These are phyloP conservation scores for Cataglyphis albicans DNA, from an alignment of 2,888 invertebrate species.

Conservation along the genomic window DNA sequence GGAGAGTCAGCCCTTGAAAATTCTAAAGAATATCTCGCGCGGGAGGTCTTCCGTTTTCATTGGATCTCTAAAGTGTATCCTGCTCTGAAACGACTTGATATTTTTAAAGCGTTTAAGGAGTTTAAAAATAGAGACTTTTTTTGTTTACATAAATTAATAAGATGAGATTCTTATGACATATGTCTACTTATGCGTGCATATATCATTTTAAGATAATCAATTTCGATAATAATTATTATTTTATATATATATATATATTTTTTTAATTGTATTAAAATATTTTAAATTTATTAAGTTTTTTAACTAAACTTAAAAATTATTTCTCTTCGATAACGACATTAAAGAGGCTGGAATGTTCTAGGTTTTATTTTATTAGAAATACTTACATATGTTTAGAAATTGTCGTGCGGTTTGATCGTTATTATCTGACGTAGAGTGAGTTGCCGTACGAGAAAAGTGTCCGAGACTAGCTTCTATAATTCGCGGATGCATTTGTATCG, in stretches of 20 bases:
- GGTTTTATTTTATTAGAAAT: slow-evolving; percentile 17
- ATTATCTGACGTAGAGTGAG: slow-evolving; percentile 1
- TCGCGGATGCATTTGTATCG: slow-evolving; percentile 27
- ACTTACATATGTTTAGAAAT: slow-evolving; percentile 27
- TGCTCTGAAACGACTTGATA: slow-evolving; percentile 10
- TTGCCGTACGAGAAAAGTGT: slow-evolving; percentile 44
- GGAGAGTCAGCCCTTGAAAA: slow-evolving; percentile 64
- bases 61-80: slow-evolving; percentile 20
- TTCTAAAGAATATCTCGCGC: slow-evolving; percentile 54
- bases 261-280: background rate
- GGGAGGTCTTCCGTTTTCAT: slow-evolving; percentile 60
- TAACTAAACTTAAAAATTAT: background rate
- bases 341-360: background rate
- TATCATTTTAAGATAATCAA: background rate
- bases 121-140: background rate
- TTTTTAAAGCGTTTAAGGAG: slow-evolving; percentile 15
- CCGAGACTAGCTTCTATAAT: slow-evolving; percentile 17
- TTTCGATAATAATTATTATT: background rate
- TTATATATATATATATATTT: background rate
- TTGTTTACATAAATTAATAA: background rate
- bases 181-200: too few species aligned
- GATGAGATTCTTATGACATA: background rate
- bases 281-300: background rate
- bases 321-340: background rate
- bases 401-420: background rate